Conservation (phyloP, 2,888 invertebrate genomes). For the Caenorhabditis panamensis region DNA sequence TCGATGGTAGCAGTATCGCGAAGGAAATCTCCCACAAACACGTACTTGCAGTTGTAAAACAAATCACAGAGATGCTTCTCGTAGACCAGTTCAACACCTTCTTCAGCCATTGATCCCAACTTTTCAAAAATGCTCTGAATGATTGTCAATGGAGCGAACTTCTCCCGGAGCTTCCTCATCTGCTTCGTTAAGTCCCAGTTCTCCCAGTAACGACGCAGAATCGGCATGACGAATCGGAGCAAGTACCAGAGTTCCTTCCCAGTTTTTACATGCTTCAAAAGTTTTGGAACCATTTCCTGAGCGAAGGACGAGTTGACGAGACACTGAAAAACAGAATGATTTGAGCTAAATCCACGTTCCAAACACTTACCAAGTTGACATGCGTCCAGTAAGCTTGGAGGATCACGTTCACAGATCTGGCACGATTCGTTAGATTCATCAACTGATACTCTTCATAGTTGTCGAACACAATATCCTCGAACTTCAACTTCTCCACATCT, state of each 20-base stretch:
- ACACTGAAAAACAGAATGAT: constrained; percentile 20
- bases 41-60: constrained; percentile 83
- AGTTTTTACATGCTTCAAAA: constrained; percentile 49
- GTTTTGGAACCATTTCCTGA: constrained; percentile 15
- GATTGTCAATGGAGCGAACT: constrained; percentile 38
- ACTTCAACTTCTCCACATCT: constrained; percentile 41
- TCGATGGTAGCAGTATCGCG: constrained; percentile 52
- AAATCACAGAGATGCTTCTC: constrained; percentile 76
- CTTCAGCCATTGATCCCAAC: constrained; percentile 52
- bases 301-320: constrained; percentile 43
- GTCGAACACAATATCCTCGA: constrained; percentile 69
- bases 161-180: constrained; percentile 16
- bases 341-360: no score
- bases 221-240: constrained; percentile 55
- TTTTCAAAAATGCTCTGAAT: constrained; percentile 44
- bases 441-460: constrained; percentile 62
- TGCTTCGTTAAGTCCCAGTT: constrained; percentile 36
- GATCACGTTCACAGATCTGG: constrained; percentile 57
- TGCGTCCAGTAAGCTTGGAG: constrained; percentile 68
- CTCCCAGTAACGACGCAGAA: constrained; percentile 56
- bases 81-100: constrained; percentile 43
- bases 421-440: constrained; percentile 54
- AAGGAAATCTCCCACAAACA: constrained; percentile 83
- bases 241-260: constrained; percentile 67
- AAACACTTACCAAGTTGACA: constrained; percentile 52